phyloP scores from a whole-genome alignment of 2,888 invertebrate genomes.

The Bhutanitis thaidina region DNA sequence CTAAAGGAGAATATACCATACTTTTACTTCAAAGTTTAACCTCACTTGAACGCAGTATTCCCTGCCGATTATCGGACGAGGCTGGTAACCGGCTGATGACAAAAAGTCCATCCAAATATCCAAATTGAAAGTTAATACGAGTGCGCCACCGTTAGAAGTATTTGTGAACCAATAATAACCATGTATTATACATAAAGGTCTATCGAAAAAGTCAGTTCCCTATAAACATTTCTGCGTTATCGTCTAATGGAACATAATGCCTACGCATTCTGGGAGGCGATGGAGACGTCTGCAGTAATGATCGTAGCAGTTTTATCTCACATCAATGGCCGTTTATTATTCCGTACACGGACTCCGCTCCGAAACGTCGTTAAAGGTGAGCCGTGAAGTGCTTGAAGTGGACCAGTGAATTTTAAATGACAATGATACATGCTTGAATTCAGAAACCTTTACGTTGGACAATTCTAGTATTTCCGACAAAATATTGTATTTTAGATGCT shows the following conservation, averaged over 20 bases:
- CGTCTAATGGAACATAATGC: conserved; percentile 24
- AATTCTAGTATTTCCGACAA: no score
- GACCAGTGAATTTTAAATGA: conserved; percentile 14
- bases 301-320: conserved; percentile 34
- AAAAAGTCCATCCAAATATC: no score
- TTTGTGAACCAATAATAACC: no score
- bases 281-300: conserved; percentile 45
- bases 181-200: no score
- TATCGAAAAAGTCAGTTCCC: background rate
- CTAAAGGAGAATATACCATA: no score
- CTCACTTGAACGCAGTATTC: no score
- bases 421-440: background rate
- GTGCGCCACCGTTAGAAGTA: no score
- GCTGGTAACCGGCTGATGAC: no score
- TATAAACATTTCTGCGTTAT: conserved; percentile 4
- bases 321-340: conserved; percentile 38
- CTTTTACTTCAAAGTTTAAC: no score
- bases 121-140: no score
- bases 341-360: conserved; percentile 31
- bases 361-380: conserved; percentile 27
- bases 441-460: background rate
- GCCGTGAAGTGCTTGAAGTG: conserved; percentile 3
- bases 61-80: no score
- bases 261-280: conserved; percentile 33
- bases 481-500: no score